phyloP scores from a whole-genome alignment of 2,113 vertebrate species.

The Oreochromis tanganicae region DNA sequence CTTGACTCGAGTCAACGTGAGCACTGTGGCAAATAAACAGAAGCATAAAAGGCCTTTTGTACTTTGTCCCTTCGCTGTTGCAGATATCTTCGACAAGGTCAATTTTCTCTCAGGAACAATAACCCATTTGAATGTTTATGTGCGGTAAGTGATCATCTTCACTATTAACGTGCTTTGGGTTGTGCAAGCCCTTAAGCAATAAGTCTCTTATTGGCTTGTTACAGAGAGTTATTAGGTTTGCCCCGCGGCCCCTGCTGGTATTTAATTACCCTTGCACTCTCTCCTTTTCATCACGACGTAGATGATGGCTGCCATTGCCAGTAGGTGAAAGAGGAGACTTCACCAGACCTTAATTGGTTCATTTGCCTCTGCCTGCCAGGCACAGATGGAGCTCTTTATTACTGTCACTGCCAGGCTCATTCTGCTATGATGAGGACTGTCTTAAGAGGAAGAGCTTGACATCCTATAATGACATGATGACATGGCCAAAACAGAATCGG shows the following conservation, averaged over 20 bases:
- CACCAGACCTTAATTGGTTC: constrained; percentile 57
- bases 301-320: constrained; percentile 50
- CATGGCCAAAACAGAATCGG: not conserved
- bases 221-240: constrained; percentile 54
- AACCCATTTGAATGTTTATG: not conserved
- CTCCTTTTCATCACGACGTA: constrained; percentile 57
- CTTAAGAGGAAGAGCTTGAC: constrained; percentile 23
- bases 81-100: constrained; percentile 2
- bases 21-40: not conserved
- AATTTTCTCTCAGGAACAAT: not conserved
- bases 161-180: constrained; percentile 11
- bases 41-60: not conserved
- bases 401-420: constrained; percentile 56
- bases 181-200: constrained; percentile 30
- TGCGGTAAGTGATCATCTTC: not conserved
- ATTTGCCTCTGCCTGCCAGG: constrained; percentile 58
- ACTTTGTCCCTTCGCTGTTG: not conserved
- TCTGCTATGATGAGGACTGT: constrained; percentile 21
- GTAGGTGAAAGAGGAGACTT: constrained; percentile 59
- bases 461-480: constrained; percentile 10
- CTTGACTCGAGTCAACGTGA: not conserved
- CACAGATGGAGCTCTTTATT: constrained; percentile 66
- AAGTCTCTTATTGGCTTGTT: constrained; percentile 49
- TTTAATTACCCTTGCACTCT: constrained; percentile 56
- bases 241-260: constrained; percentile 46